A percentile compares a stretch with the other conserved stretches of the same genome.
phyloP scores from a whole-genome alignment of 2,888 invertebrate genomes.

The Andrena trimmerana region DNA sequence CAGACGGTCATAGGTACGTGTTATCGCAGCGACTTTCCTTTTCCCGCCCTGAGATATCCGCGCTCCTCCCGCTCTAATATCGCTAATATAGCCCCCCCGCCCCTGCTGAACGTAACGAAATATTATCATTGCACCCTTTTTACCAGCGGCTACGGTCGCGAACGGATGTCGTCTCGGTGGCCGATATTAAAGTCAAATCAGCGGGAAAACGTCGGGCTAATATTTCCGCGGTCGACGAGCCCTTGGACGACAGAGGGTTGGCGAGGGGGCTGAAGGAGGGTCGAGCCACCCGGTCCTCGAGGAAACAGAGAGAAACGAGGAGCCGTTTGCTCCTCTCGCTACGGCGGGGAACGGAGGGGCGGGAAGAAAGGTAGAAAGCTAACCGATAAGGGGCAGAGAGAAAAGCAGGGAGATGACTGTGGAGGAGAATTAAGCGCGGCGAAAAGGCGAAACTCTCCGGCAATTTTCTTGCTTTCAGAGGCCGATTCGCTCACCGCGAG shows the following conservation, averaged over 20 bases:
- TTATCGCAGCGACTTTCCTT: constrained; percentile 16
- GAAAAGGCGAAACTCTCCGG: constrained; percentile 69
- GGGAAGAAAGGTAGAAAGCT: constrained; percentile 38
- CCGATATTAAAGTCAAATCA: constrained; percentile 75
- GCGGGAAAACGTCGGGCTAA: constrained; percentile 71
- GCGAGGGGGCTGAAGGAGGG: constrained; percentile 7
- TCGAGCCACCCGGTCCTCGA: neutral
- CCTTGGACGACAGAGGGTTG: constrained; percentile 26
- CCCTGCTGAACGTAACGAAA: constrained; percentile 60
- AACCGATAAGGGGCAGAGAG: neutral
- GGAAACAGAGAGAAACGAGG: constrained; percentile 4
- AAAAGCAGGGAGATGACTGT: constrained; percentile 22
- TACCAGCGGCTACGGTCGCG: constrained; percentile 49
- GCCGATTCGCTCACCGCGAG: constrained; percentile 60
- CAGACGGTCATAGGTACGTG: constrained; percentile 15
- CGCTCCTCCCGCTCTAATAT: constrained; percentile 59
- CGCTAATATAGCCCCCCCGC: constrained; percentile 61
- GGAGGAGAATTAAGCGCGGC: constrained; percentile 65
- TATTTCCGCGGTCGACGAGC: constrained; percentile 65
- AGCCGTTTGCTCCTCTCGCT: constrained; percentile 28
- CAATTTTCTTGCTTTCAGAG: constrained; percentile 69
- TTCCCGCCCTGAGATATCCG: constrained; percentile 16
- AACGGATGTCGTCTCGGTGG: constrained; percentile 61
- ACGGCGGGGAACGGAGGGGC: neutral
- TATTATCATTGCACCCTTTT: constrained; percentile 68